Conservation (phyloP, 2,113 vertebrate species). For the Antigone vipio region DNA sequence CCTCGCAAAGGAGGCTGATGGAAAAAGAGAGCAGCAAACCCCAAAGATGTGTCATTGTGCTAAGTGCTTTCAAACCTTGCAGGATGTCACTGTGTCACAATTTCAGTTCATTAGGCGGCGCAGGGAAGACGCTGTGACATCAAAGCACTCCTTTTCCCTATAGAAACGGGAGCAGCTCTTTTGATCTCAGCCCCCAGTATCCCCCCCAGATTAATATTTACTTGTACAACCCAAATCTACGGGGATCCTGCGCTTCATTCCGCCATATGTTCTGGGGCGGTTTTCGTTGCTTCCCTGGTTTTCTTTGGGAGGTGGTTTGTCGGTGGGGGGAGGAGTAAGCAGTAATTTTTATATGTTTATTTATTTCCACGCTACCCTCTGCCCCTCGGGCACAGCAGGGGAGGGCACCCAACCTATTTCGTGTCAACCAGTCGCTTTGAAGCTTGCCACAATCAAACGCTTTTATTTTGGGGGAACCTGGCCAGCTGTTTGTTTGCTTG, state of each 20-base stretch:
- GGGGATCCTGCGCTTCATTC: conserved; percentile 76
- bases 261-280: conserved; percentile 75
- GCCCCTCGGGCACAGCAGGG: neutral
- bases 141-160: conserved; percentile 82
- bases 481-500: conserved; percentile 67
- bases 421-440: conserved; percentile 56
- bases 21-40: conserved; percentile 12
- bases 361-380: conserved; percentile 27
- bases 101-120: conserved; percentile 65
- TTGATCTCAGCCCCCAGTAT: conserved; percentile 81
- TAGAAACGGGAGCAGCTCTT: conserved; percentile 78
- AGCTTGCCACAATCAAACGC: conserved; percentile 28
- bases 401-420: neutral
- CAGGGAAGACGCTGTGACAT: conserved; percentile 69
- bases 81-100: conserved; percentile 63
- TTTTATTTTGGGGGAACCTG: conserved; percentile 40
- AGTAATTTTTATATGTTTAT: conserved; percentile 55
- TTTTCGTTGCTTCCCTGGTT: conserved; percentile 54
- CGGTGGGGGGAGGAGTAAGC: neutral
- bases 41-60: conserved; percentile 28
- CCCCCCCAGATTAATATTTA: conserved; percentile 83
- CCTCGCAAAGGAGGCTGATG: neutral
- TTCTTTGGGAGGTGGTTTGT: conserved; percentile 44
- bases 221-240: conserved; percentile 83
- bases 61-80: conserved; percentile 56